A percentile compares a stretch with the other conserved stretches of the same genome.
Evolutionary conservation across 2,888 invertebrate species (phyloP).

Genomic region (Lathronympha strigana): DNA sequence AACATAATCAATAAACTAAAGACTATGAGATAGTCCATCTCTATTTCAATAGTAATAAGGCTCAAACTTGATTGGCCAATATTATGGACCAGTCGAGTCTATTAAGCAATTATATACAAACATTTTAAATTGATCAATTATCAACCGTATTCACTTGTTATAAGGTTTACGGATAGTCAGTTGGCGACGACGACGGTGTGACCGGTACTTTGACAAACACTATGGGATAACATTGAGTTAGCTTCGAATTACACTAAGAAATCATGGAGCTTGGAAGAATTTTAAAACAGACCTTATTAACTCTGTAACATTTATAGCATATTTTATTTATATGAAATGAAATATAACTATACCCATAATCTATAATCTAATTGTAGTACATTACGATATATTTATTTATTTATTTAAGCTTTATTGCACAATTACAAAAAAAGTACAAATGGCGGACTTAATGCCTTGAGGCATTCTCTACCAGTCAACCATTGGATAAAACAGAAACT

Average conservation of each 20-base stretch:
- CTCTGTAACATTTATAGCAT: too few relatives aligned
- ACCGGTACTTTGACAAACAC: conserved; percentile 35
- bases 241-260: not conserved
- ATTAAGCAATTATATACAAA: conserved; percentile 16
- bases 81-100: not conserved
- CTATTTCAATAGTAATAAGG: not conserved
- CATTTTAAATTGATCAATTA: not conserved
- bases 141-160: not conserved
- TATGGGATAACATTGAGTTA: conserved; percentile 26
- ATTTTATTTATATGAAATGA: too few relatives aligned
- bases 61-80: not conserved
- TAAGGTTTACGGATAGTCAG: not conserved
- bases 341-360: too few relatives aligned
- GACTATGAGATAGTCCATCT: not conserved
- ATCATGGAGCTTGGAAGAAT: not conserved
- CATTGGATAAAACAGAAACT: too few relatives aligned
- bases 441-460: too few relatives aligned
- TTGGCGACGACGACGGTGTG: not conserved
- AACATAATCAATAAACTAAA: not conserved
- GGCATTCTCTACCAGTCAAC: too few relatives aligned
- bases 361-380: too few relatives aligned
- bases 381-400: too few relatives aligned
- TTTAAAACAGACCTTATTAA: too few relatives aligned
- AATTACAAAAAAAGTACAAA: too few relatives aligned
- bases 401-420: too few relatives aligned